phyloP scores from a whole-genome alignment of 2,113 vertebrate species.

The Trichomycterus rosablanca region DNA sequence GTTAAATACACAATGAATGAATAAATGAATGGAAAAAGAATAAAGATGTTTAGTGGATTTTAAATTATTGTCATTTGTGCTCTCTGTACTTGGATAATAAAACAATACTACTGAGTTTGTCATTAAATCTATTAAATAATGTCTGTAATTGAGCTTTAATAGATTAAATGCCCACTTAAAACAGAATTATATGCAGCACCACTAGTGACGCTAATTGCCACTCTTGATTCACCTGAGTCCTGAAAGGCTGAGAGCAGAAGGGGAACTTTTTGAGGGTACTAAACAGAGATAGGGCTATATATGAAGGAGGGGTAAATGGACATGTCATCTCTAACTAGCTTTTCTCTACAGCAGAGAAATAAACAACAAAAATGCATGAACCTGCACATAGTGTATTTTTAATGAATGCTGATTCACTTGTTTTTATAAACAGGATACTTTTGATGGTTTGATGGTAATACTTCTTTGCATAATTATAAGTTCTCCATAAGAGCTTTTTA shows the following conservation, averaged over 20 bases:
- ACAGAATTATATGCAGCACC: neutral
- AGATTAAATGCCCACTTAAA: conserved; percentile 16
- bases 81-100: no score
- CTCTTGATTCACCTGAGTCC: no score
- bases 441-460: neutral
- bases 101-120: no score
- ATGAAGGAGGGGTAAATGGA: conserved; percentile 23
- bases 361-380: conserved; percentile 11
- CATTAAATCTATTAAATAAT: no score
- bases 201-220: no score
- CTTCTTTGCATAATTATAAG: no score
- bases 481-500: no score
- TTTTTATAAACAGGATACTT: neutral
- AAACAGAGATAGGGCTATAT: conserved; percentile 8
- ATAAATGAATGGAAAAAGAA: no score
- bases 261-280: conserved; percentile 20
- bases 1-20: no score
- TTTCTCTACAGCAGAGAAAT: conserved; percentile 4
- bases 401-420: conserved; percentile 3
- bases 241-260: conserved; percentile 12
- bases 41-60: no score
- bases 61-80: no score
- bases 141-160: no score
- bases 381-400: neutral
- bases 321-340: conserved; percentile 3